phyloP scores from a whole-genome alignment of 2,888 invertebrate genomes.

The Ochropleura leucogaster region DNA sequence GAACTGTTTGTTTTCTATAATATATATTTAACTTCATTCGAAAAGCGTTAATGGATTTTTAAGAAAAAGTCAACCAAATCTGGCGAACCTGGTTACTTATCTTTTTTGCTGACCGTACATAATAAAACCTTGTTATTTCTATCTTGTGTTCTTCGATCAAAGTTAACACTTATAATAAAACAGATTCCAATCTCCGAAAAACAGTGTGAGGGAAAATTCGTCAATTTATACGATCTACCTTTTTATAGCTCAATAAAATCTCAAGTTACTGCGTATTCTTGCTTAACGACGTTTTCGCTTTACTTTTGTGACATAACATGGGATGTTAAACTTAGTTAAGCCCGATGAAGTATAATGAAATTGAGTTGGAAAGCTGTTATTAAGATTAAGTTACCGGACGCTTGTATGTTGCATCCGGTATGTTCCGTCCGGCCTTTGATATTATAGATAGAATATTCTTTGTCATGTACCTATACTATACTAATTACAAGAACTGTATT shows the following conservation, averaged over 20 bases:
- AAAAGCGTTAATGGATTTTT: too few species aligned
- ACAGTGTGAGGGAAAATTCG: constrained; percentile 35
- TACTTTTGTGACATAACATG: constrained; percentile 49
- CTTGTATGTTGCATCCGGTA: too few species aligned
- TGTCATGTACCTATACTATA: too few species aligned
- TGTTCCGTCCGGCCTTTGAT: too few species aligned
- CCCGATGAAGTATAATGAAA: constrained; percentile 23
- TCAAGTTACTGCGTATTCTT: constrained; percentile 53
- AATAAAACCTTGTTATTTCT: constrained; percentile 12
- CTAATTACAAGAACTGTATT: too few species aligned
- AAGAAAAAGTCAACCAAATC: too few species aligned
- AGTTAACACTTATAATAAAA: constrained; percentile 39
- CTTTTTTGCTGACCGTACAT: background rate
- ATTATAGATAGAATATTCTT: too few species aligned
- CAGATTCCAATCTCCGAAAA: constrained; percentile 23
- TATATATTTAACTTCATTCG: too few species aligned
- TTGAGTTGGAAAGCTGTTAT: background rate
- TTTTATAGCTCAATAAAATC: constrained; percentile 59
- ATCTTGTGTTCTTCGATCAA: constrained; percentile 10
- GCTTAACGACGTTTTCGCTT: constrained; percentile 51
- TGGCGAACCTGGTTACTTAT: too few species aligned
- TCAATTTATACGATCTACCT: constrained; percentile 52
- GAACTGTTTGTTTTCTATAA: too few species aligned
- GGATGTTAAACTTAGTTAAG: constrained; percentile 29
- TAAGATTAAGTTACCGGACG: too few species aligned